A percentile compares a stretch with the other conserved stretches of the same genome.
Evolutionary conservation across 2,888 invertebrate species (phyloP).

Genomic region (Catocala sponsa): DNA sequence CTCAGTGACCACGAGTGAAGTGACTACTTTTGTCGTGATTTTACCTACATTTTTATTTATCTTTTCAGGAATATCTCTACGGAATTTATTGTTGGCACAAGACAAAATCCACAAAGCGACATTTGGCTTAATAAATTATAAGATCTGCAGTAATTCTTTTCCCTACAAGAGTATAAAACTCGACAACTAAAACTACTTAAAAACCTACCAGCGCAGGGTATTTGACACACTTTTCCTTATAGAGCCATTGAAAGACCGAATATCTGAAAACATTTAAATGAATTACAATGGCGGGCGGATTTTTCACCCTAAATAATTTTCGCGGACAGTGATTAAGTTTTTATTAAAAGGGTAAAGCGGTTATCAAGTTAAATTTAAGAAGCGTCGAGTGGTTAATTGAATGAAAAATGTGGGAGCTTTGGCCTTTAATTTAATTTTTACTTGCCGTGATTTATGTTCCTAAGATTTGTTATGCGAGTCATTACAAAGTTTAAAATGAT

Average conservation of each 20-base stretch:
- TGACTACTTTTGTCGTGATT: conserved; percentile 20
- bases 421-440: conserved; percentile 27
- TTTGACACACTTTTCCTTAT: conserved; percentile 5
- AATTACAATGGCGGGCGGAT: conserved; percentile 20
- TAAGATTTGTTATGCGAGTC: conserved; percentile 4
- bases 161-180: neutral
- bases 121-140: neutral
- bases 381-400: conserved; percentile 49
- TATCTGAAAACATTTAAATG: neutral
- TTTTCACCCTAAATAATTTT: conserved; percentile 32
- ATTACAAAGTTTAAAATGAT: conserved; percentile 10
- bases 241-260: neutral
- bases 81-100: too few relatives aligned
- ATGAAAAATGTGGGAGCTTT: conserved; percentile 48
- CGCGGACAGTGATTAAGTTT: conserved; percentile 46
- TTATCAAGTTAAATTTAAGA: conserved; percentile 45
- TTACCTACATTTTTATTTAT: conserved; percentile 17
- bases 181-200: neutral
- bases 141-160: conserved; percentile 1
- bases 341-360: conserved; percentile 52
- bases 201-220: neutral
- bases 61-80: neutral
- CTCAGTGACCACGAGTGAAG: conserved; percentile 26
- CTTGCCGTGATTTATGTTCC: conserved; percentile 30
- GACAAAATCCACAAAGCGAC: neutral